Evolutionary conservation across 2,888 invertebrate species (phyloP).

Genomic region (Parnassius orleans): DNA sequence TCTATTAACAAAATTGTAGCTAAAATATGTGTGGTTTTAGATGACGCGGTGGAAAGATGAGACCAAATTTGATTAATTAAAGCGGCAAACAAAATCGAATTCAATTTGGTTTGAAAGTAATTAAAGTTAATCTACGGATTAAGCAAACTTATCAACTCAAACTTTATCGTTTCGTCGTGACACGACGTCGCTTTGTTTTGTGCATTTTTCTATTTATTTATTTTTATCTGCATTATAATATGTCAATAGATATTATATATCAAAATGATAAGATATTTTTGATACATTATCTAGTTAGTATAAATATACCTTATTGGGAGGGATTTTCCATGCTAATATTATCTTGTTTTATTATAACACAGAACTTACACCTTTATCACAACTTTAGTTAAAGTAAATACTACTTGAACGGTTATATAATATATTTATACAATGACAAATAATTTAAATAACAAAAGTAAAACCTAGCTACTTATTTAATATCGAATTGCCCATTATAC

Average conservation of each 20-base stretch:
- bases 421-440: no score
- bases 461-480: no score
- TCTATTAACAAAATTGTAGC: background rate
- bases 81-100: background rate
- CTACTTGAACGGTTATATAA: no score
- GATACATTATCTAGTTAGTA: conserved; percentile 1
- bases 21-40: background rate
- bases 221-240: conserved; percentile 10
- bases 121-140: conserved; percentile 5
- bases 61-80: no score
- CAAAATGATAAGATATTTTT: conserved; percentile 14
- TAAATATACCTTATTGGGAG: conserved; percentile 5
- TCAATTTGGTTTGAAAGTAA: conserved; percentile 4
- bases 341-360: no score
- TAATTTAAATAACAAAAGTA: no score
- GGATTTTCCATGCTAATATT: conserved; percentile 17
- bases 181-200: conserved; percentile 11
- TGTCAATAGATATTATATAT: background rate
- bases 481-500: no score
- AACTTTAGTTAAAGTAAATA: no score
- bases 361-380: no score
- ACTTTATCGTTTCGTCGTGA: conserved; percentile 9
- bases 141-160: conserved; percentile 1
- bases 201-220: conserved; percentile 14
- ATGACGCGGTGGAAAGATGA: background rate